Percentiles rank a stretch among this genome's conserved stretches.
phyloP scores from a whole-genome alignment of 30 jellyfish, hydroid and myxozoan genomes.

The Hydractinia echinata region DNA sequence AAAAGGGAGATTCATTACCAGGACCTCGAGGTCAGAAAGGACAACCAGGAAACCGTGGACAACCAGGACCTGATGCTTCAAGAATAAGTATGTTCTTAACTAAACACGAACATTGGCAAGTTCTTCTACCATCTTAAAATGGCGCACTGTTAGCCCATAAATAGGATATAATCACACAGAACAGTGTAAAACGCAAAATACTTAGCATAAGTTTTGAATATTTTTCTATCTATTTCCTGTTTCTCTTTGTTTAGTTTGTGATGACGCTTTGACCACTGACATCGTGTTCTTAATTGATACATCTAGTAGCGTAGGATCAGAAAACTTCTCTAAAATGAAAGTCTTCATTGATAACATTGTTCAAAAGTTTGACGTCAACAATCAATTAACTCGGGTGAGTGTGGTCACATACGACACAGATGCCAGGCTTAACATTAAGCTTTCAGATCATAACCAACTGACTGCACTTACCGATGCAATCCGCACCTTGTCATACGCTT shows the following conservation, averaged over 20 bases:
- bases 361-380: slow-evolving; percentile 61
- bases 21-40: slow-evolving; percentile 26
- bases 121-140: too few species aligned
- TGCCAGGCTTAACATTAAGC: slow-evolving; percentile 32
- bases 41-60: neutral
- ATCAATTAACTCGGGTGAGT: slow-evolving; percentile 67
- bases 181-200: too few species aligned
- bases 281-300: slow-evolving; percentile 81
- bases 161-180: too few species aligned
- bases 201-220: neutral
- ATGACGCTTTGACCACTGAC: slow-evolving; percentile 66
- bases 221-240: neutral
- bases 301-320: slow-evolving; percentile 69
- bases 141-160: too few species aligned
- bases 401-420: slow-evolving; percentile 50
- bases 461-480: slow-evolving; percentile 48
- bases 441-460: slow-evolving; percentile 30
- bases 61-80: neutral
- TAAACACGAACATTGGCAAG: neutral
- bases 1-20: neutral
- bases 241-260: slow-evolving; percentile 55
- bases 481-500: slow-evolving; percentile 51
- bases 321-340: slow-evolving; percentile 63
- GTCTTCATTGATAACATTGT: slow-evolving; percentile 55
- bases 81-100: neutral